Base-by-base conservation (phyloP, 2,888 invertebrate species). In the Tenthredo scrophulariae region DNA sequence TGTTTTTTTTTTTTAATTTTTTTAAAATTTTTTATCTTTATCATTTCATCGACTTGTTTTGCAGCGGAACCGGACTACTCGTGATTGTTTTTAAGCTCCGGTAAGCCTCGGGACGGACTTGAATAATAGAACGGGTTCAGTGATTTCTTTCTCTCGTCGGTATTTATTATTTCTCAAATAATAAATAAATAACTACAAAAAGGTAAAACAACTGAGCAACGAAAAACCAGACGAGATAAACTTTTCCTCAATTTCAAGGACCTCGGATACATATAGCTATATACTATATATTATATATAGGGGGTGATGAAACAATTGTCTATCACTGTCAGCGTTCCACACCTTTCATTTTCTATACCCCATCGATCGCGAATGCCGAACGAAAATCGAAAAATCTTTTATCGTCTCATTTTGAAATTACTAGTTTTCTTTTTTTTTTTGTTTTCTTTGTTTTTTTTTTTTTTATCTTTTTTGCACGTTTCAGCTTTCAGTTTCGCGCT, bases 111-210 rank as follows among this genome's bases (percentile, higher is more conserved):
- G 80, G 80, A 80, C 80, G 58, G 26, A 62, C 22, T 80, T 80
- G 80, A 80, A 80, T 80, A 80, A 80, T 80, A 62, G 33, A 80
- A 80, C 62, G 79, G 58, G 43, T 80, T 80, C 58, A 80, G 62
- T 77, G 77, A 77, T 77, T 77, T 77, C 77, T 77, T 77, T 77
- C 77, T 77, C 77, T 77, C 77, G 43, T 77, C 77, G 77, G 77
- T 77, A 77, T 77, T 77, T 54, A 80, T 80, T 80, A 62, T 80
- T 80, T 62, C 58, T 62, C 58, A 22, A 80, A 58, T 37, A 22
- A 22, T 37, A 58, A 50, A 62, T 40, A 37, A 80, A 62, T 62
- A 33, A 80, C n/a, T 40, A 77, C 18, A 33, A 50, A 29, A 77
- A 72, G 37, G 67, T 67, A 18, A 33, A 67, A 33, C 33, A 29